Evolutionary conservation across 2,113 vertebrate genomes (phyloP).

Genomic region (Antigone vipio): DNA sequence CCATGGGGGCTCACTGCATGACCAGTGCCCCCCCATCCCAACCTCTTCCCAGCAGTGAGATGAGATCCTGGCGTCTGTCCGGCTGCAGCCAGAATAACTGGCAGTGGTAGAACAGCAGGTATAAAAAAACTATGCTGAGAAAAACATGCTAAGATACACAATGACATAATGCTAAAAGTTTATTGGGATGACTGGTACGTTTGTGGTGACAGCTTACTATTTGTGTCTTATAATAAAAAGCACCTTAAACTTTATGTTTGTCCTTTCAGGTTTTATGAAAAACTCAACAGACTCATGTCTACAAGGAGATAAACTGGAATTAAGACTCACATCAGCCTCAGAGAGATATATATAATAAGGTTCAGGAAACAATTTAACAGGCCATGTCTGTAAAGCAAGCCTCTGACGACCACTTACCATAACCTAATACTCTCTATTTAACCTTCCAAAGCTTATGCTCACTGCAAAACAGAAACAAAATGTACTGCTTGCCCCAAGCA

Average conservation of each 20-base stretch:
- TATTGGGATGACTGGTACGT: neutral
- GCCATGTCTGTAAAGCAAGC: neutral
- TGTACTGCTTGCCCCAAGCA: neutral
- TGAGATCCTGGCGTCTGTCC: neutral
- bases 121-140: neutral
- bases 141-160: neutral
- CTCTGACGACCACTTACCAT: conserved; percentile 17
- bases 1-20: neutral
- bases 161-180: neutral
- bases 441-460: conserved; percentile 17
- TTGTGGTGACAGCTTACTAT: neutral
- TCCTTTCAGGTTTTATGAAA: neutral
- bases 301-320: neutral
- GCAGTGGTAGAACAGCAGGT: neutral
- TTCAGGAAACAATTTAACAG: conserved; percentile 8
- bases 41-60: neutral
- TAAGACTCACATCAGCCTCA: neutral
- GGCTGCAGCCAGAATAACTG: neutral
- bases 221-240: neutral
- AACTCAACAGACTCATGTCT: neutral
- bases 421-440: conserved; percentile 29
- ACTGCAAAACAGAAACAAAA: conserved; percentile 44
- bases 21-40: neutral
- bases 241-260: neutral
- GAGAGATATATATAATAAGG: neutral